Evolutionary conservation across 2,888 invertebrate species (phyloP), one percentile per base, ranked within the genome.

Genomic region (Conops quadrifasciatus): DNA sequence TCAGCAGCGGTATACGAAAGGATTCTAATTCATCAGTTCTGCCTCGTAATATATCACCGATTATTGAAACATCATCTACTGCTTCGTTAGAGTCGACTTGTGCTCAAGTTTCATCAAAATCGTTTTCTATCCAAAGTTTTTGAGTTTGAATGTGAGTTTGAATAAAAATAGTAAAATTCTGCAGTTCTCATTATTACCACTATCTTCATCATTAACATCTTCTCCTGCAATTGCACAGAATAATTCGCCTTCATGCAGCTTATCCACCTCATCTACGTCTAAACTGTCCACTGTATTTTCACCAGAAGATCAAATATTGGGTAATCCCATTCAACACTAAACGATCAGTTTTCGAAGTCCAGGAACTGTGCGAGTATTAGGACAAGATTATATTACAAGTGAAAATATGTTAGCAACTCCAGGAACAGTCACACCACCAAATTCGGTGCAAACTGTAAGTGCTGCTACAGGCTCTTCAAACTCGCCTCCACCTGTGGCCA

Each of bases 71-170:
- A 1, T 69, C 66, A 30, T 72, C 63, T 15, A 59, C 59, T 16
- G 62, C 62, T 5, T 56, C 49, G 24, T 19, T 72, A 58, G 70
- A 69, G 43, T 63, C 72, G 11, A 60, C 43, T 16, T 56, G 56
- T 3, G 56, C 45, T 15, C 47, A 72, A 26, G 47, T 66, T 45
- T 72, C 72, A 45, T 66, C 69, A 7, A 62, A 69, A 56, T 58
- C 72, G n/a, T n/a, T n/a, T 7, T 62, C 72, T 1, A 58, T 63
- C n/a, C 45, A 60, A 24, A 62, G 60, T 56, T 36, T 28, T n/a
- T n/a, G n/a, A n/a, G n/a, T n/a, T n/a, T n/a, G n/a, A n/a, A n/a
- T 19, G n/a, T 56, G 19, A 53, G 7, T 16, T 45, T 66, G 19
- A 62, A 70, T 43, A 63, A 70, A 13, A 30, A 45, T 1, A 45